phyloP scores from a whole-genome alignment of 2,113 vertebrate species.

The Prunella fulvescens region DNA sequence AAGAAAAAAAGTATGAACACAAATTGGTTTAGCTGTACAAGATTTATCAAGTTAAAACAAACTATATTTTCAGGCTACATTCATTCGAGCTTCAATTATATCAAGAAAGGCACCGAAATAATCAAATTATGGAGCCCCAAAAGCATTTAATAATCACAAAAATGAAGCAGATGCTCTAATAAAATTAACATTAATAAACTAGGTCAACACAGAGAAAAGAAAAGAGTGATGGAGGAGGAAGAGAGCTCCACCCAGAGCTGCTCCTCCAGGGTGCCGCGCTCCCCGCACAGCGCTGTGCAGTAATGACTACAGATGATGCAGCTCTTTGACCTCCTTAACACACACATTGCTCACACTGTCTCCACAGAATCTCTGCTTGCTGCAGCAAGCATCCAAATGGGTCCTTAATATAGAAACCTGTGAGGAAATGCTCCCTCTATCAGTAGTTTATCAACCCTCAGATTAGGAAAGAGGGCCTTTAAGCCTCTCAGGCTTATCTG shows the following conservation, averaged over 20 bases:
- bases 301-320: constrained; percentile 27
- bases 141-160: constrained; percentile 61
- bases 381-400: background rate
- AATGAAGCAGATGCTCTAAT: constrained; percentile 53
- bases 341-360: constrained; percentile 14
- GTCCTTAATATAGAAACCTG: constrained; percentile 7
- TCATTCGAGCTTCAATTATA: constrained; percentile 41
- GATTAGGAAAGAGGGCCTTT: background rate
- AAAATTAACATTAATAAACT: constrained; percentile 56
- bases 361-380: background rate
- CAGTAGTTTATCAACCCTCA: background rate
- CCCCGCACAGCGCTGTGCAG: background rate
- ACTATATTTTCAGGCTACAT: constrained; percentile 45
- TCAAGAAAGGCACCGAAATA: constrained; percentile 46
- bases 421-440: constrained; percentile 14
- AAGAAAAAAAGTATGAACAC: constrained; percentile 21
- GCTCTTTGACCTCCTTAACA: constrained; percentile 54
- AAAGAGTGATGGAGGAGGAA: background rate
- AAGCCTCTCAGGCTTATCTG: background rate
- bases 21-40: constrained; percentile 55
- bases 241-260: constrained; percentile 24
- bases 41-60: constrained; percentile 62
- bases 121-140: constrained; percentile 54
- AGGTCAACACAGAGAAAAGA: constrained; percentile 29
- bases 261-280: background rate